Evolutionary conservation across 2,113 vertebrate genomes (phyloP).

Genomic region (Catagonus wagneri): DNA sequence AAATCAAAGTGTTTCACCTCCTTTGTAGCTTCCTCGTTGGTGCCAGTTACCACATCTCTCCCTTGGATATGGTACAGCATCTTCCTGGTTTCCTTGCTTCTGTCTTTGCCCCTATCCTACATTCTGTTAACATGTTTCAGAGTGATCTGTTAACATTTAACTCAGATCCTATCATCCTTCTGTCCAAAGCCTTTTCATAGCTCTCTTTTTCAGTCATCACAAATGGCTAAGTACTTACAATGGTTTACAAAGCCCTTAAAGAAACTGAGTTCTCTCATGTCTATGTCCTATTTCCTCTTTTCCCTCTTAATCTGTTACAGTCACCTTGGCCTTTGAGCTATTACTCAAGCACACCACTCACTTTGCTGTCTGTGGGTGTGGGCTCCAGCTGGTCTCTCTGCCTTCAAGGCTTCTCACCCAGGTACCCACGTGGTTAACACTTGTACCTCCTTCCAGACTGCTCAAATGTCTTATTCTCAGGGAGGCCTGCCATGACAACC

Average conservation of each 20-base stretch:
- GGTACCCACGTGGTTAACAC: not conserved
- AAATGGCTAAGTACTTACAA: not conserved
- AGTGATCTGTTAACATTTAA: not conserved
- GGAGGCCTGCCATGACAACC: not conserved
- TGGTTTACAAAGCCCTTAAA: not conserved
- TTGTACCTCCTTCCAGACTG: not conserved
- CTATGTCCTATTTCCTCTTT: not conserved
- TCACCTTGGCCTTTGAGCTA: not conserved
- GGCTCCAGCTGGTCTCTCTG: not conserved
- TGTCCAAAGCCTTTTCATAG: not conserved
- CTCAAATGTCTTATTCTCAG: not conserved
- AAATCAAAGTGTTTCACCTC: not conserved
- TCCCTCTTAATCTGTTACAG: not conserved
- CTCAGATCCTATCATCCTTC: not conserved
- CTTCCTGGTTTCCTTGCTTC: not conserved
- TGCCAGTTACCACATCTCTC: not conserved
- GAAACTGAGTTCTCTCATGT: not conserved
- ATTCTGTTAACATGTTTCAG: not conserved
- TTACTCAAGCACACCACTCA: not conserved
- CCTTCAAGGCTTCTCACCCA: not conserved
- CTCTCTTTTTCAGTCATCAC: not conserved
- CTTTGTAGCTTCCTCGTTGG: not conserved
- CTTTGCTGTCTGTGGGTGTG: accelerated
- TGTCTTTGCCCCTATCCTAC: not conserved
- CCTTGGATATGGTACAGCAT: not conserved